Conservation (phyloP, 1,140 invertebrate genomes). For the Trachymyrmex cornetzi region DNA sequence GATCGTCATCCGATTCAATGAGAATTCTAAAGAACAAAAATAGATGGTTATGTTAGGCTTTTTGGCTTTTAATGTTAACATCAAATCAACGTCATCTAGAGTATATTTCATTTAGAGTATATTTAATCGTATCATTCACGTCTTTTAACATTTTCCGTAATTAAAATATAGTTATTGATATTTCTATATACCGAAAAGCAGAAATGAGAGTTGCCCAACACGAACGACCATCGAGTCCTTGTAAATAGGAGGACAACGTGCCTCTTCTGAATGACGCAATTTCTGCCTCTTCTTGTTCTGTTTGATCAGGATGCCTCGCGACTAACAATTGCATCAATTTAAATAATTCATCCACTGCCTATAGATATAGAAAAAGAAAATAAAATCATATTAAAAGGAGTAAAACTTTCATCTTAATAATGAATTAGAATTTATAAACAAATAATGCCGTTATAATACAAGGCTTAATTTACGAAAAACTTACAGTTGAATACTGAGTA, state of each 20-base stretch:
- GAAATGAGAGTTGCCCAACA: constrained; percentile 96
- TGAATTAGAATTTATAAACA: not conserved
- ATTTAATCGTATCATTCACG: not conserved
- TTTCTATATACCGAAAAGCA: constrained; percentile 88
- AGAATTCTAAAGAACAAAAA: constrained; percentile 88
- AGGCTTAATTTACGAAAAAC: constrained; percentile 66
- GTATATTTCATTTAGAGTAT: not conserved
- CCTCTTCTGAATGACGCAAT: constrained; percentile 93
- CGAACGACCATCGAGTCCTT: constrained; percentile 93
- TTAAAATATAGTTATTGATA: constrained; percentile 7
- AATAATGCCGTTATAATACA: not conserved
- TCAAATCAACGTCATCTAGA: not conserved
- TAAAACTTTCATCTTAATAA: not conserved
- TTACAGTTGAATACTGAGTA: constrained; percentile 94
- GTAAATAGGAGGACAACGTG: constrained; percentile 94
- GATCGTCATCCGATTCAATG: constrained; percentile 95
- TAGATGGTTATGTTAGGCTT: not conserved
- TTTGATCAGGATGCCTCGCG: constrained; percentile 91
- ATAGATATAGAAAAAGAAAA: not conserved
- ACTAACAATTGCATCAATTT: constrained; percentile 95
- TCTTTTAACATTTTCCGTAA: not conserved
- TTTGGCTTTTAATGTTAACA: not conserved
- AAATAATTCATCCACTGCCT: constrained; percentile 96
- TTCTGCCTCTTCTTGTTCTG: constrained; percentile 93
- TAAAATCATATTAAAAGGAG: not conserved